Conservation (phyloP, 2,113 vertebrate genomes). For the Pluvialis apricaria region DNA sequence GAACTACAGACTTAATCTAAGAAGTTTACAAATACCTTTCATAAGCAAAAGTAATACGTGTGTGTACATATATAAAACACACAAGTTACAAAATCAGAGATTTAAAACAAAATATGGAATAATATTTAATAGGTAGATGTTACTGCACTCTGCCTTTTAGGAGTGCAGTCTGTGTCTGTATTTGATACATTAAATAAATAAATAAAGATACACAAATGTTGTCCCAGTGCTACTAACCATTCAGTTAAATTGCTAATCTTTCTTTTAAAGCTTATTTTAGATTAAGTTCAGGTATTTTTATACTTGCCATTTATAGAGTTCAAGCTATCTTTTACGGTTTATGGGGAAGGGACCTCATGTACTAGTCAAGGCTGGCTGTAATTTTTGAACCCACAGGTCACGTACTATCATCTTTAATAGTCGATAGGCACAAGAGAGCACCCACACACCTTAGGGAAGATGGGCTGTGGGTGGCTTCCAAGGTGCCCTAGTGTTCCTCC, state of each 20-base stretch:
- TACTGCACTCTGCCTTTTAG: not conserved
- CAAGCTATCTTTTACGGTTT: not conserved
- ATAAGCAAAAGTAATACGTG: not conserved
- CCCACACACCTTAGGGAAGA: not conserved
- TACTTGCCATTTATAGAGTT: not conserved
- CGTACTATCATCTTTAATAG: not conserved
- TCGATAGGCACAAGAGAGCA: not conserved
- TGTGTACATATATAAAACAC: not conserved
- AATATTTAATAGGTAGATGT: not conserved
- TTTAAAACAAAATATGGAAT: not conserved
- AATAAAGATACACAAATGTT: not conserved
- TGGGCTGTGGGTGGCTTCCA: not conserved
- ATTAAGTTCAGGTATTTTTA: constrained; percentile 19
- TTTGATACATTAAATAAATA: not conserved
- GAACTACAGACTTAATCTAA: not conserved
- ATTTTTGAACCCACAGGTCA: not conserved
- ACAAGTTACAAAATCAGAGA: not conserved
- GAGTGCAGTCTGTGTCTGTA: too few species aligned
- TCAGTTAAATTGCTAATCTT: not conserved
- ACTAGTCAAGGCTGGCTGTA: not conserved
- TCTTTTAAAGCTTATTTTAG: constrained; percentile 31
- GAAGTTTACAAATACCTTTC: not conserved
- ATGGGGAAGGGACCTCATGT: not conserved
- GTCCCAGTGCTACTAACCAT: not conserved
- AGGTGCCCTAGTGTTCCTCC: not conserved